Evolutionary conservation across 1,140 invertebrate genomes (phyloP), one percentile per base, ranked within the genome.

Genomic region (Lamellibrachia luymesi): DNA sequence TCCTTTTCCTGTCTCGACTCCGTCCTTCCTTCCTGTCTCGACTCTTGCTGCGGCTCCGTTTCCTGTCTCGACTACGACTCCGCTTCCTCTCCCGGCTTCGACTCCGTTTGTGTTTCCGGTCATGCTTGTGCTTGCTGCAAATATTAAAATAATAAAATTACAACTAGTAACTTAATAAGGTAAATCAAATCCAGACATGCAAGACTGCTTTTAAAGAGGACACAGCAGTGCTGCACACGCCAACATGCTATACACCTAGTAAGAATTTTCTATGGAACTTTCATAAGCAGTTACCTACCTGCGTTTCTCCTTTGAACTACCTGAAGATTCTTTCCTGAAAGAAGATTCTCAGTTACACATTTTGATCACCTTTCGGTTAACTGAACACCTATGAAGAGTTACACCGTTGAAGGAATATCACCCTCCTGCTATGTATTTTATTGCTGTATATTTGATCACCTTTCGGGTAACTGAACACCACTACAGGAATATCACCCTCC

Each of bases 1-100:
- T 89, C 50, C 95, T 94, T 64, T 91, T 94, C 95, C 94, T 64
- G 91, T 94, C 91, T 93, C 93, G 51, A 51, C 92, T 92, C 22
- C 93, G 91, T 25, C 93, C 56, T 22, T 51, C 94, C 91, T 91
- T 93, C 92, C 92, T 10, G 52, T 92, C 93, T 92, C 90, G 92
- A 56, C 52, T 52, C 38, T 56, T 89, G 64, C 93, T 93, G 4
- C 92, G 91, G 56, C 93, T 49, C 7, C 93, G 93, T 38, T 95
- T 93, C 25, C 94, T 94, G 51, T 92, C 91, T 50, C 93, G 92
- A 94, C 92, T 90, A n/a, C 92, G 50, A 64, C 50, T 51, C 51
- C 91, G 90, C 49, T 49, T 50, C 50, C 50, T n/a, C 2, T 51
- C 50, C 10, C 90, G 38, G 90, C 64, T 80, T 22, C 64, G 6